Evolutionary conservation across 1,140 invertebrate genomes (phyloP), one percentile per base, ranked within the genome.

Genomic region (Papilio glaucus): DNA sequence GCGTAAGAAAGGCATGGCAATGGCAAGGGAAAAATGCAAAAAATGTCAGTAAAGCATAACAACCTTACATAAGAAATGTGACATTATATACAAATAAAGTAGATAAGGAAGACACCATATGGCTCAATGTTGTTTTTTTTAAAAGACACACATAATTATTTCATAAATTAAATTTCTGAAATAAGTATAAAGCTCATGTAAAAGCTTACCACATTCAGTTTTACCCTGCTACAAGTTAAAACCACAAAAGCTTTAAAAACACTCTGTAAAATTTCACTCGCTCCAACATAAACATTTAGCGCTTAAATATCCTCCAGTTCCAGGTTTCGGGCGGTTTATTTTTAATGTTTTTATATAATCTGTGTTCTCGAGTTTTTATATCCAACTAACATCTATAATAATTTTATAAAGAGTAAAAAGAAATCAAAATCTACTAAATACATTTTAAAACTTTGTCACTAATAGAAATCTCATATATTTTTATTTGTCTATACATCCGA

Each of bases 301-400:
- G 18, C 42, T 8, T n/a, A 15, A 45, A 45, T 49, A 49, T 49
- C 42, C 15, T 18, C 42, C n/a, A n/a, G 18, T 49, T 49, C 5
- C 15, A 49, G 15, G 2, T 49, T 49, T 49, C 18, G 42, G 42
- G 42, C 15, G 42, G 7, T 49, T 15, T 49, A 49, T 49, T 21
- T 49, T 49, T 49, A 42, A 49, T 10, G 6, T 15, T 49, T 9
- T 49, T 8, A 18, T 18, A 45, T 45, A 12, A 49, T 18, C 15
- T 49, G n/a, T 21, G 42, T 5, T 49, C 42, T 49, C 42, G 15
- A 18, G 42, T 49, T 49, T 49, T 49, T 15, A 49, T 49, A 49
- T 49, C 18, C 3, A 49, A 49, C 7, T 18, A 49, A 1, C n/a
- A n/a, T n/a, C n/a, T n/a, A n/a, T n/a, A n/a, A n/a, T n/a, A n/a